A percentile compares a stretch with the other conserved stretches of the same genome.
Evolutionary conservation across 1,140 invertebrate species (phyloP).

Genomic region (Thaumatotibia leucotreta): DNA sequence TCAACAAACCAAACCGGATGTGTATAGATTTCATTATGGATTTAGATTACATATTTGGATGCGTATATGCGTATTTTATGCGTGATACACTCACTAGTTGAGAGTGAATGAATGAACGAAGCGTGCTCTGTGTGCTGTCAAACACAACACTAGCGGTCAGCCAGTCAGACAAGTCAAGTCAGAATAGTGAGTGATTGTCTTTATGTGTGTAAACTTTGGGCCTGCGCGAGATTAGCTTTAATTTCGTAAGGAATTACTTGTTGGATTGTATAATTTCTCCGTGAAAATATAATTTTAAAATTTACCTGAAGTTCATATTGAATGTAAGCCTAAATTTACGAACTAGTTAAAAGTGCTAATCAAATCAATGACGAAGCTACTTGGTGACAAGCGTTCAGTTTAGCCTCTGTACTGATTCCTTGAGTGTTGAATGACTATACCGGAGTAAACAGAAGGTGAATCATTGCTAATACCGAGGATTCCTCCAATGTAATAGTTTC

Average conservation of each 20-base stretch:
- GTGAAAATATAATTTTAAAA: not conserved
- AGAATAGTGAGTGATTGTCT: not conserved
- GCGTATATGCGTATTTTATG: not conserved
- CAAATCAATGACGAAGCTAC: constrained; percentile 8
- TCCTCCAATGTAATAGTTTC: not conserved
- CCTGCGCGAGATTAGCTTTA: not conserved
- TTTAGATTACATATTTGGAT: too few relatives aligned
- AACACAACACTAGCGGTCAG: not conserved
- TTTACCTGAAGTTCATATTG: too few relatives aligned
- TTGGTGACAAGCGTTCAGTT: not conserved
- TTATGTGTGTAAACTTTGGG: not conserved
- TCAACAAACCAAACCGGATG: too few relatives aligned
- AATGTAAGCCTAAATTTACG: not conserved
- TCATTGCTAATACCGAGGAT: not conserved
- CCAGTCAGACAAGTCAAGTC: too few relatives aligned
- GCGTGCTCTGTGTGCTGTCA: not conserved
- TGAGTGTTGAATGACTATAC: constrained; percentile 11
- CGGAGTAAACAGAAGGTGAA: constrained; percentile 4
- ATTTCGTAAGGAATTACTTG: not conserved
- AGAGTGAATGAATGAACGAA: not conserved
- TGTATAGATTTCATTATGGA: too few relatives aligned
- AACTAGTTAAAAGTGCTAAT: not conserved
- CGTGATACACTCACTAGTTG: not conserved
- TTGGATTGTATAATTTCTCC: not conserved
- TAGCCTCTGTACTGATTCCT: not conserved